Base-by-base conservation (phyloP, 2,113 vertebrate genomes). In the Laticauda colubrina region DNA sequence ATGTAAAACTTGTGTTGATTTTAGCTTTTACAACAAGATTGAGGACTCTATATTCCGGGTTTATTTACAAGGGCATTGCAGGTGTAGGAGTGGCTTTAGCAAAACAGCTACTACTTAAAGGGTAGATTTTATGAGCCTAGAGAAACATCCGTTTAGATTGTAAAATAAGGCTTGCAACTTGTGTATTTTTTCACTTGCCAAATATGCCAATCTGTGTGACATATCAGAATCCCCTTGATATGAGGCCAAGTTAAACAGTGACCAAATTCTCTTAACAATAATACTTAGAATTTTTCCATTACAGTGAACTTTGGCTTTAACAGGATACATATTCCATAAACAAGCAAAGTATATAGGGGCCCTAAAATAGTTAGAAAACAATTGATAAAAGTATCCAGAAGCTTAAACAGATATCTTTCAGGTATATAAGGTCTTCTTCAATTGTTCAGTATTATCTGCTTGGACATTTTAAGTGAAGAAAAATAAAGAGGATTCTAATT, bases 1-100 rank as follows among this genome's bases (percentile, higher is more conserved):
- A 96, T 97, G 97, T 96, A 97, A 97, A 97, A 96, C 97, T 96
- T 94, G 92, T 96, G 97, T 96, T 97, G 96, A 97, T 97, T 96
- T 96, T 96, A 75, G 88, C 88, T 96, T 97, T 97, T 97, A 97
- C 96, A 96, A 97, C 97, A 90, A 92, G 89, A 53, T 96, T 97
- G 96, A 97, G 95, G 95, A 93, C 94, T 88, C 54, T 94, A 94
- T 96, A 96, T 95, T 93, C 95, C 89, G 94, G 89, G 0, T 1
- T 94, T 90, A 64, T 97, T 97, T 97, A 97, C 96, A 96, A 97
- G 96, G 96, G 94, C 97, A 96, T 96, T 97, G 96, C 96, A 97
- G 97, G 97, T 97, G 97, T 96, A 96, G 96, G 96, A 96, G 90
- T 89, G 90, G 96, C 95, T 96, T 96, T 89, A 96, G 96, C 96